A percentile compares a stretch with the other conserved stretches of the same genome.
These are phyloP conservation scores for Bombus soroeensis DNA, from an alignment of 1,140 invertebrate genomes.

Conservation along the genomic window DNA sequence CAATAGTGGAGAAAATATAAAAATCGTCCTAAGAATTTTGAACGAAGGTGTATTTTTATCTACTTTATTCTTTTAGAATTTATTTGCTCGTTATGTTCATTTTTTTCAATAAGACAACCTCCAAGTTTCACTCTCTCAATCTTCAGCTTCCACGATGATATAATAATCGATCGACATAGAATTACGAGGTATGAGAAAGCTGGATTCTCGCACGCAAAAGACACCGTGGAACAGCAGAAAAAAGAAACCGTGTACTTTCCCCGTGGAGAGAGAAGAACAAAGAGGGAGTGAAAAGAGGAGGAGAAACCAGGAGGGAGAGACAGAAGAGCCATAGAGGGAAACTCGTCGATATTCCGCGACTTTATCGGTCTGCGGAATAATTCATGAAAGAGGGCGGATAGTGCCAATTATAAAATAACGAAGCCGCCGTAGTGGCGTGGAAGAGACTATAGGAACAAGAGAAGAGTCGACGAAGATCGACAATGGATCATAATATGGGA, in stretches of 20 bases:
- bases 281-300: not conserved
- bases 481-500: not conserved
- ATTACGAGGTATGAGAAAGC: constrained; percentile 25
- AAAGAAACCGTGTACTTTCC: not conserved
- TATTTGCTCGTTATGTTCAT: no score
- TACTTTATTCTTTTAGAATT: no score
- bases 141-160: not conserved
- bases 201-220: constrained; percentile 25
- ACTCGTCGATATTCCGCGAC: constrained; percentile 72
- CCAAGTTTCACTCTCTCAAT: not conserved
- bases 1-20: no score
- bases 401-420: constrained; percentile 79
- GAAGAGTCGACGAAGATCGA: not conserved
- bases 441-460: constrained; percentile 45
- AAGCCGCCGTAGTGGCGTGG: constrained; percentile 61
- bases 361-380: constrained; percentile 74
- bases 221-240: not conserved
- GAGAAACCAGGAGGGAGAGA: not conserved
- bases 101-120: no score
- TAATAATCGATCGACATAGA: constrained; percentile 42
- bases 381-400: constrained; percentile 76
- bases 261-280: not conserved
- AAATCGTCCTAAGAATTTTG: no score
- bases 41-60: no score
- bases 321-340: constrained; percentile 35